Conservation (phyloP, 2,113 vertebrate species). For the Colaptes auratus region DNA sequence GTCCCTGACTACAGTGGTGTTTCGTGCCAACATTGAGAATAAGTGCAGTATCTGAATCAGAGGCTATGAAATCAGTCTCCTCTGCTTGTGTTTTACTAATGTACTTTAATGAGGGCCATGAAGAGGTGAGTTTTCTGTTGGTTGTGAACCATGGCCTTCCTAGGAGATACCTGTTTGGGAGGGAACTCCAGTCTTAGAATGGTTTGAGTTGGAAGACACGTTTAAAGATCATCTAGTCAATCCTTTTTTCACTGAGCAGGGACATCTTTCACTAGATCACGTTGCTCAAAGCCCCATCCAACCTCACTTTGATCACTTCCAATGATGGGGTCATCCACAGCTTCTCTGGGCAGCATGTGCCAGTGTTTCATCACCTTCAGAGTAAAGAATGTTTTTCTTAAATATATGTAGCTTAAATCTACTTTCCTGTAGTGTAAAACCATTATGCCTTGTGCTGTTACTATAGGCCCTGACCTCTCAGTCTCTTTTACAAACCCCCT, state of each 20-base stretch:
- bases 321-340: rapidly evolving
- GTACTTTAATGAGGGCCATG: neutral
- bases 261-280: neutral
- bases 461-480: neutral
- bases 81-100: neutral
- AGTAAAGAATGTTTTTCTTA: neutral
- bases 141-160: rapidly evolving
- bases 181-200: neutral
- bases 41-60: neutral
- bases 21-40: rapidly evolving
- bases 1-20: neutral
- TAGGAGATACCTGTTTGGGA: neutral
- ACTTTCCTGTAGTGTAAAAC: neutral
- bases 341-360: neutral
- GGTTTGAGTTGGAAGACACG: neutral
- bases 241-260: neutral
- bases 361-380: neutral
- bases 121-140: neutral
- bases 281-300: neutral
- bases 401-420: neutral
- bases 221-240: neutral
- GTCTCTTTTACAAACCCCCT: neutral
- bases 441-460: neutral
- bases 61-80: neutral
- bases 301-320: neutral